These are phyloP conservation scores for Phaethornis superciliosus DNA, from an alignment of 2,113 vertebrate genomes.

Conservation along the genomic window DNA sequence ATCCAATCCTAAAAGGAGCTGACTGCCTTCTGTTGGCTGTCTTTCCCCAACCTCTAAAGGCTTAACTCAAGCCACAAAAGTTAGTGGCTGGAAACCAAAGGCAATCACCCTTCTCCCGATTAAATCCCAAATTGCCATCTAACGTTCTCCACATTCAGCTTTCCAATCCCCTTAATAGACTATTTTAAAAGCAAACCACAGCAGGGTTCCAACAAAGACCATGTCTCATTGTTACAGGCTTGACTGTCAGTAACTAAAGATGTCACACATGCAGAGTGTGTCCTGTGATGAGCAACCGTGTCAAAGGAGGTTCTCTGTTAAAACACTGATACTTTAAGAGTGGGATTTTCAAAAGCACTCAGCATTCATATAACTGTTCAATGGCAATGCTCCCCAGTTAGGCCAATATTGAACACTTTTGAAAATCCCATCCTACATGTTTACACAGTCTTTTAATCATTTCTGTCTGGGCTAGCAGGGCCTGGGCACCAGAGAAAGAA, in stretches of 20 bases:
- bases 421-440: slow-evolving; percentile 69
- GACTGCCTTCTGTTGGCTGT: slow-evolving; percentile 50
- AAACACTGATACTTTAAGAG: slow-evolving; percentile 69
- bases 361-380: slow-evolving; percentile 64
- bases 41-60: slow-evolving; percentile 54
- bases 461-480: slow-evolving; percentile 58
- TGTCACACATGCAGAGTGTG: slow-evolving; percentile 67
- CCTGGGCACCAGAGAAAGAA: slow-evolving; percentile 32
- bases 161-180: slow-evolving; percentile 68
- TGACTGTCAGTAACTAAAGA: slow-evolving; percentile 66
- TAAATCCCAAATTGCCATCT: slow-evolving; percentile 62
- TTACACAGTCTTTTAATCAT: slow-evolving; percentile 71
- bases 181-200: slow-evolving; percentile 55
- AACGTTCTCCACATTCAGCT: slow-evolving; percentile 52
- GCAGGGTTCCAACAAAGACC: slow-evolving; percentile 58
- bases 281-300: slow-evolving; percentile 55
- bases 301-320: slow-evolving; percentile 67
- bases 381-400: slow-evolving; percentile 63
- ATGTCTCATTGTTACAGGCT: slow-evolving; percentile 57
- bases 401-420: slow-evolving; percentile 65
- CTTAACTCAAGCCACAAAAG: slow-evolving; percentile 64
- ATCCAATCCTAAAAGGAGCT: slow-evolving; percentile 44
- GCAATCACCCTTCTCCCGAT: slow-evolving; percentile 64
- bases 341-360: slow-evolving; percentile 69
- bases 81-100: slow-evolving; percentile 64